Evolutionary conservation across 1,140 invertebrate species (phyloP), one percentile per base, ranked within the genome.

Genomic region (Eueides isabella): DNA sequence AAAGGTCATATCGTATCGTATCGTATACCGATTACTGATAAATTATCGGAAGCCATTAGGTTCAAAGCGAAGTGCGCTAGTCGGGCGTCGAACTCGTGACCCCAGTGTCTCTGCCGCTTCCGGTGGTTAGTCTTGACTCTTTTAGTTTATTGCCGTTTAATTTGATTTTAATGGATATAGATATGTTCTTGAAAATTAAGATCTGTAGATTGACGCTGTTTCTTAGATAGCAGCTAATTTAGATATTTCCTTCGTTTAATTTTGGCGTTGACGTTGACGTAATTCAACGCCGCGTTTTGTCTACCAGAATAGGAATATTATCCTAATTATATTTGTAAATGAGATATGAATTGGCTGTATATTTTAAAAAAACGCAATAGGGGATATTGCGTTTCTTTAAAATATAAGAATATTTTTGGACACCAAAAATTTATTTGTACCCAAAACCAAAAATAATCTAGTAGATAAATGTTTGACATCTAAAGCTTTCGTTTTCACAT

Each of bases 81-180:
- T 14, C 80, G 83, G 83, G 71, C 85, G 67, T 85, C 83, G 85
- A 85, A 86, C 85, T 77, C 76, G 72, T 71, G 75, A 81, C 78
- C 80, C 74, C 65, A 73, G 67, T 75, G 82, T 82, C 80, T 71
- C 78, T 76, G 38, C 28, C 48, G 67, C 73, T 81, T 81, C 81
- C 73, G 73, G 67, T 70, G 67, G 44, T 35, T 44, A 19, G 41
- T 16, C 7, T 44, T 19, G 61, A 63, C 64, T 30, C 55, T 38
- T 74, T 74, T 41, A 67, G 48, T 26, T 55, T 55, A 48, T 72
- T 7, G 0, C 35, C 29, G 33, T 44, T 44, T 63, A 9, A 44
- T 33, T 68, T 5, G 26, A 33, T 61, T 68, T 19, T 9, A 65
- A 65, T 63, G 30, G 28, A 62, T 62, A 62, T 62, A n/a, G 19